Conservation (phyloP, 1,140 invertebrate species). For the Scaptomyza pallida region DNA sequence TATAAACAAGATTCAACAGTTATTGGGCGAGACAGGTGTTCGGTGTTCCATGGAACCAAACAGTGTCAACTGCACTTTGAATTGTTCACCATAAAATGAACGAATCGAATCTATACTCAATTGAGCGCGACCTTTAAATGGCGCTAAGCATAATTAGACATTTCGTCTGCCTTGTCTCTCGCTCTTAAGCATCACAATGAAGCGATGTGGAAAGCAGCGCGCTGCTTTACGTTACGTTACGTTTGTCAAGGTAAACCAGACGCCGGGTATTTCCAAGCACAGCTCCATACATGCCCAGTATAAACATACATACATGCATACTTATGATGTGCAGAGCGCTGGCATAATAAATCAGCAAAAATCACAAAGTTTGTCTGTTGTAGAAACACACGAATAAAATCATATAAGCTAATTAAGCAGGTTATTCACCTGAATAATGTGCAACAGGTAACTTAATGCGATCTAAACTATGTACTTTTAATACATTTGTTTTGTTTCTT, state of each 20-base stretch:
- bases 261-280: conserved; percentile 50
- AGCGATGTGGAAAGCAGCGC: conserved; percentile 59
- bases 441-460: not conserved
- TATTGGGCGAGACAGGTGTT: conserved; percentile 2
- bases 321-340: conserved; percentile 13
- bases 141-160: conserved; percentile 44
- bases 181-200: conserved; percentile 36
- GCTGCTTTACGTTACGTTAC: conserved; percentile 21
- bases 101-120: conserved; percentile 5
- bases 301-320: conserved; percentile 6
- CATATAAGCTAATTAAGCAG: conserved; percentile 23
- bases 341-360: conserved; percentile 6
- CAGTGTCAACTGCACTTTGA: not conserved
- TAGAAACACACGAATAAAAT: not conserved
- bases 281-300: conserved; percentile 13
- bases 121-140: conserved; percentile 33
- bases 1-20: conserved; percentile 12
- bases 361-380: not conserved
- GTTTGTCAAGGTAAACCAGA: conserved; percentile 71
- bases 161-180: conserved; percentile 26
- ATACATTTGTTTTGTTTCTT: not conserved
- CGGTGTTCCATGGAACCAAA: conserved; percentile 20
- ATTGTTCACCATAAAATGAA: conserved; percentile 36
- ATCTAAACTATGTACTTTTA: not conserved
- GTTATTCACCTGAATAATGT: conserved; percentile 39